Evolutionary conservation across 2,888 invertebrate species (phyloP), one percentile per base, ranked within the genome.

Genomic region (Spilosoma lubricipeda): DNA sequence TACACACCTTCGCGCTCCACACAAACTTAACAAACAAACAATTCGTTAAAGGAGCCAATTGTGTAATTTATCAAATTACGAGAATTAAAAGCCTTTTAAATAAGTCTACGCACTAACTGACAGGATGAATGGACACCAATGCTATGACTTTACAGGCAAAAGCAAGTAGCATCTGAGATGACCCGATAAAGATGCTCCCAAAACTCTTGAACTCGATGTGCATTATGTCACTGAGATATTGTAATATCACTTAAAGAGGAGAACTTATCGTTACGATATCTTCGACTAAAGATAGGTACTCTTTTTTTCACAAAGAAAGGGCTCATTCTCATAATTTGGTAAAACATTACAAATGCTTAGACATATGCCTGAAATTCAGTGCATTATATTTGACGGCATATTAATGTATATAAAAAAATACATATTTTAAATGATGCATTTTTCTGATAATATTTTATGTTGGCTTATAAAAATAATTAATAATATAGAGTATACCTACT

Each of bases 11-110:
- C 33, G 15, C 30, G 15, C 18, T 67, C 30, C 67, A 75, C 36
- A 66, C 72, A 69, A 45, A 68, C 33, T 45, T 33, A 66, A 52
- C n/a, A 71, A 30, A 67, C 56, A 68, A 48, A 56, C 39, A 33
- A 66, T 33, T 48, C 33, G 11, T 20, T 20, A 7, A n/a, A 33
- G n/a, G 59, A n/a, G 3, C 20, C 52, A 52, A 20, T 15, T n/a
- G 5, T 59, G 59, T 59, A 3, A 56, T 52, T 56, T 59, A 59
- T 70, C 70, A n/a, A 36, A 70, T n/a, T 27, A 39, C 36, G 33
- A 59, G 70, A 23, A 56, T 36, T 1, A 23, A 20, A 7, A n/a
- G 5, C 23, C 23, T 3, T 66, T 66, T 7, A 33, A 66, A 68
- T 52, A 23, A 52, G 52, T 23, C 2, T 52, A 52, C 52, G 23